phyloP scores from a whole-genome alignment of 2,113 vertebrate species.

The Hepsetus odoe region DNA sequence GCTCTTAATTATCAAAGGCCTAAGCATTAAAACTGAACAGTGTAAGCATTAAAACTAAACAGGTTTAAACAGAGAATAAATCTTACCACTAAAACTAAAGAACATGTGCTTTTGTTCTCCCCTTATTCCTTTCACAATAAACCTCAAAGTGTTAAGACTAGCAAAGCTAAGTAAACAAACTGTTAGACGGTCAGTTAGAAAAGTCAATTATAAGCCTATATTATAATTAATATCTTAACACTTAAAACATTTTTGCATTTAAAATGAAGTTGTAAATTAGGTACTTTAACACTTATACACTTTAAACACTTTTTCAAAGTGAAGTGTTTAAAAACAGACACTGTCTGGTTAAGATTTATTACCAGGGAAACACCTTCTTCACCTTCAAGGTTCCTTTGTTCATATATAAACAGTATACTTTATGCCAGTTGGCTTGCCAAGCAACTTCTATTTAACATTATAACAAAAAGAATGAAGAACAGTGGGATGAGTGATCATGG shows the following conservation, averaged over 20 bases:
- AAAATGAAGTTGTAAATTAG: conserved; percentile 15
- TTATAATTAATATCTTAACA: conserved; percentile 18
- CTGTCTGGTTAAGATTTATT: conserved; percentile 12
- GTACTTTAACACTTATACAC: too few relatives aligned
- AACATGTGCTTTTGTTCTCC: not conserved
- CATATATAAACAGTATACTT: conserved; percentile 36
- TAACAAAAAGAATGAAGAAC: conserved; percentile 25
- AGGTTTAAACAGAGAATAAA: too few relatives aligned
- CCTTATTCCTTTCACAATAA: not conserved
- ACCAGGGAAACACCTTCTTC: conserved; percentile 23
- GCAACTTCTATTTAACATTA: conserved; percentile 30
- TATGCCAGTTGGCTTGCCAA: conserved; percentile 33
- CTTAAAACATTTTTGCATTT: not conserved
- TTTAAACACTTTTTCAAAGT: not conserved
- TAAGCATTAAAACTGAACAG: not conserved
- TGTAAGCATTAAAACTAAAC: not conserved
- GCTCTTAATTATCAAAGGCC: not conserved
- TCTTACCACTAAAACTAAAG: too few relatives aligned
- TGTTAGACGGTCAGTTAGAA: not conserved
- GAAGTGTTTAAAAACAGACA: not conserved
- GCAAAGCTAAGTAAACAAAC: too few relatives aligned
- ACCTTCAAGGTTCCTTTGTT: conserved; percentile 27
- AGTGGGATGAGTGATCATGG: conserved; percentile 18
- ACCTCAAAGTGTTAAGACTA: too few relatives aligned
- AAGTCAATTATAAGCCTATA: not conserved